These are phyloP conservation scores for Noctua fimbriata DNA, from an alignment of 2,888 invertebrate genomes.

Conservation along the genomic window DNA sequence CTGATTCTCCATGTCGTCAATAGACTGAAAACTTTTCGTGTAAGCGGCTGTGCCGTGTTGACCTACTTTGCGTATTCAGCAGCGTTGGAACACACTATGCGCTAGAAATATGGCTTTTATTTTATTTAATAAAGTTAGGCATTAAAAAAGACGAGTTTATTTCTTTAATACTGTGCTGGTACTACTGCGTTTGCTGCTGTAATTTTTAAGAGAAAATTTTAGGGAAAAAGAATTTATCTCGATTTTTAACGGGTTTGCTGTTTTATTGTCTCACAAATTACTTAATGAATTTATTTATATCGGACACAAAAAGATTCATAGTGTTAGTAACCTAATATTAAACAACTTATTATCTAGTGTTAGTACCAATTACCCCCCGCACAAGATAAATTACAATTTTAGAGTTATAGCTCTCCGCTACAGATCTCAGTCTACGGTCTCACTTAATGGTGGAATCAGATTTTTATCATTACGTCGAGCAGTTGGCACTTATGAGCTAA, in stretches of 20 bases:
- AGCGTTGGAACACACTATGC: slow-evolving; percentile 54
- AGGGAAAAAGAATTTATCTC: neutral
- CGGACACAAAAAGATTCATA: too few species aligned
- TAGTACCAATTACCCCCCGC: too few species aligned
- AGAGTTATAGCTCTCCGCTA: too few species aligned
- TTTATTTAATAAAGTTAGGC: slow-evolving; percentile 54
- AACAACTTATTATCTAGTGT: too few species aligned
- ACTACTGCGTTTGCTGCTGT: neutral
- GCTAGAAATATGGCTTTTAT: slow-evolving; percentile 50
- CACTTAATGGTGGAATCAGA: neutral
- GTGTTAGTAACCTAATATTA: too few species aligned
- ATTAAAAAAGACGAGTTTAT: slow-evolving; percentile 44
- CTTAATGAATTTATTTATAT: too few species aligned
- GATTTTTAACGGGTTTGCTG: neutral
- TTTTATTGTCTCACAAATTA: neutral
- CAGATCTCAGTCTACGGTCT: too few species aligned
- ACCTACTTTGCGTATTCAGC: slow-evolving; percentile 54
- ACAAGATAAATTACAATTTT: too few species aligned
- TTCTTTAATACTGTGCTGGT: slow-evolving; percentile 33
- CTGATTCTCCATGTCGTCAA: slow-evolving; percentile 56
- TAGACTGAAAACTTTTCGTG: slow-evolving; percentile 62
- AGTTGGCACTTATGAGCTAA: neutral
- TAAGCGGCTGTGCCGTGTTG: slow-evolving; percentile 55
- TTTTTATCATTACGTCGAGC: neutral
- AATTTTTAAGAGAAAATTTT: slow-evolving; percentile 23